Conservation (phyloP, 1,140 invertebrate genomes). For the Eriocheir sinensis region DNA sequence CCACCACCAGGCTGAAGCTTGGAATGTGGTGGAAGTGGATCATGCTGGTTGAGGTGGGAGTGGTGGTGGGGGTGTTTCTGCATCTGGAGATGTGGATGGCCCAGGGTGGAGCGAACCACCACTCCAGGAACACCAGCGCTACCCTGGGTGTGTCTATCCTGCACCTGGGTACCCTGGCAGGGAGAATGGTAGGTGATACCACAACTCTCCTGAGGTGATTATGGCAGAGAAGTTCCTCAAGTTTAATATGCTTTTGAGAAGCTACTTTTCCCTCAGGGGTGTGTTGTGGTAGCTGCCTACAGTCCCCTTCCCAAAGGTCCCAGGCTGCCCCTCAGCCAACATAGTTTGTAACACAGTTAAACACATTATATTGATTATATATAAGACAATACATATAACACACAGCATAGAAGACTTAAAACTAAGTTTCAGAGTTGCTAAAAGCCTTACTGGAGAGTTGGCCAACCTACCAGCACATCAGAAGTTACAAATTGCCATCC, state of each 20-base stretch:
- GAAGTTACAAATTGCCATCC: background rate
- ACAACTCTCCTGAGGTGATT: slow-evolving; percentile 64
- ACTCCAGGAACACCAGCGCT: slow-evolving; percentile 54
- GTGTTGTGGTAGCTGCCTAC: slow-evolving; percentile 75
- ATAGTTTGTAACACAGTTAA: background rate
- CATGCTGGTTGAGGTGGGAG: slow-evolving; percentile 24
- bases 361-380: background rate
- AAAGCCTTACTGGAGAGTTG: background rate
- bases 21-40: background rate
- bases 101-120: slow-evolving; percentile 50
- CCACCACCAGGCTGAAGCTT: slow-evolving; percentile 12
- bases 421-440: background rate
- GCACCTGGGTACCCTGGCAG: slow-evolving; percentile 69
- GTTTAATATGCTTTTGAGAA: slow-evolving; percentile 48
- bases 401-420: background rate
- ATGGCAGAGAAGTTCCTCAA: slow-evolving; percentile 36
- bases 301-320: slow-evolving; percentile 46
- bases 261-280: slow-evolving; percentile 60
- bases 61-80: slow-evolving; percentile 49
- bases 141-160: slow-evolving; percentile 65
- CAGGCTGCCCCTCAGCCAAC: background rate
- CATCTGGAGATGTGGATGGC: slow-evolving; percentile 34
- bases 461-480: slow-evolving; percentile 1
- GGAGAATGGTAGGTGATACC: slow-evolving; percentile 76
- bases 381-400: slow-evolving; percentile 15